These are phyloP conservation scores for Martes flavigula DNA, from an alignment of 2,797 vertebrate species.

Conservation along the genomic window DNA sequence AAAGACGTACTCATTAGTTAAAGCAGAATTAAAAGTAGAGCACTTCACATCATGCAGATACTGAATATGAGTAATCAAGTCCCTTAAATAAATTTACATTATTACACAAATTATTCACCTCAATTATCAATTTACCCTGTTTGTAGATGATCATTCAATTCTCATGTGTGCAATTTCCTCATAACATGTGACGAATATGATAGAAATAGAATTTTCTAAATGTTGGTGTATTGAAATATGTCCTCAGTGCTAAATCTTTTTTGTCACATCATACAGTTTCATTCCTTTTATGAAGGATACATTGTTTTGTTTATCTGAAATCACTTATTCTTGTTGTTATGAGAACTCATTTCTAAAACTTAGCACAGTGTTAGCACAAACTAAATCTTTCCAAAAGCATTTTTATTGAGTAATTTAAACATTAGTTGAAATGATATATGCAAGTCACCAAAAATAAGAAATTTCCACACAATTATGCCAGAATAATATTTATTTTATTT, in stretches of 20 bases:
- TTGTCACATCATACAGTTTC: neutral
- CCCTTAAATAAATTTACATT: slow-evolving; percentile 63
- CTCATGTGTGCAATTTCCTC: slow-evolving; percentile 44
- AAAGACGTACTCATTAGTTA: slow-evolving; percentile 33
- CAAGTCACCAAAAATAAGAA: neutral
- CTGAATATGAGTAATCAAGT: slow-evolving; percentile 47
- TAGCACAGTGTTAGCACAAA: neutral
- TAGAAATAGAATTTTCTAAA: neutral
- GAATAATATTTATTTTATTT: neutral
- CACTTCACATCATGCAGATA: slow-evolving; percentile 37
- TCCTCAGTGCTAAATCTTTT: neutral
- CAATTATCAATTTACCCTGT: slow-evolving; percentile 53
- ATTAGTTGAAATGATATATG: neutral
- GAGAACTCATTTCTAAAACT: neutral
- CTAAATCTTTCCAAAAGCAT: neutral
- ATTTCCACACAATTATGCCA: neutral
- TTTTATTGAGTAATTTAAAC: neutral
- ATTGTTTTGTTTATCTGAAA: neutral
- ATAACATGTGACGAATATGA: neutral
- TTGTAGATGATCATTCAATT: slow-evolving; percentile 21
- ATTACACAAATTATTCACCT: slow-evolving; percentile 49
- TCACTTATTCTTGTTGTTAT: neutral
- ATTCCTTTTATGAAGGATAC: neutral
- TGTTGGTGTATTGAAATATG: neutral
- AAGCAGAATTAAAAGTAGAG: slow-evolving; percentile 47